A percentile compares a stretch with the other conserved stretches of the same genome.
Evolutionary conservation across 2,888 invertebrate species (phyloP).

Genomic region (Deilephila elpenor): DNA sequence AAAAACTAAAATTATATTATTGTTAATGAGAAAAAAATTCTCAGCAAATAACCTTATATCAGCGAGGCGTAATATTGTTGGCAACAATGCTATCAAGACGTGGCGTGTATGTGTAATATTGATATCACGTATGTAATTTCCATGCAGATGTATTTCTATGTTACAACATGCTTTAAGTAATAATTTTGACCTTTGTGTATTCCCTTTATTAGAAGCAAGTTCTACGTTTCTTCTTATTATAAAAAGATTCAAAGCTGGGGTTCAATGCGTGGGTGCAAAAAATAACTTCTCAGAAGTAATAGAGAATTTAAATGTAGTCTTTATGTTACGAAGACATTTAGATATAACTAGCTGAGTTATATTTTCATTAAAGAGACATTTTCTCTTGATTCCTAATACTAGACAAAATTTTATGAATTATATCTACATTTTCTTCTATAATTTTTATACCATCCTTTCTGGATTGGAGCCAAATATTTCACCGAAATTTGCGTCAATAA

Average conservation of each 20-base stretch:
- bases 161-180: neutral
- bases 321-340: neutral
- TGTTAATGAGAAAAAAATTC: neutral
- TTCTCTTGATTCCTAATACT: too few species aligned
- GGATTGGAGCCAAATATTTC: slow-evolving; percentile 53
- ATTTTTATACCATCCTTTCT: slow-evolving; percentile 51
- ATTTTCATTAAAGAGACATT: too few species aligned
- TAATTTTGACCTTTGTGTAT: neutral
- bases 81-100: neutral
- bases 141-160: neutral
- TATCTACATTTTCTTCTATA: slow-evolving; percentile 31
- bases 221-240: neutral
- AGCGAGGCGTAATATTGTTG: neutral
- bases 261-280: neutral
- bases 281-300: neutral
- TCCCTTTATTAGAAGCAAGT: neutral
- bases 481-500: slow-evolving; percentile 51
- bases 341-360: too few species aligned
- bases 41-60: neutral
- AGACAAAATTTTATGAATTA: slow-evolving; percentile 11
- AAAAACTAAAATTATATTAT: neutral
- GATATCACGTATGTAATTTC: neutral
- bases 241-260: neutral
- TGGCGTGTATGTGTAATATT: neutral
- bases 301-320: too few species aligned